Conservation (phyloP, 2,797 vertebrate genomes). For the Rhodeus uyekii region DNA sequence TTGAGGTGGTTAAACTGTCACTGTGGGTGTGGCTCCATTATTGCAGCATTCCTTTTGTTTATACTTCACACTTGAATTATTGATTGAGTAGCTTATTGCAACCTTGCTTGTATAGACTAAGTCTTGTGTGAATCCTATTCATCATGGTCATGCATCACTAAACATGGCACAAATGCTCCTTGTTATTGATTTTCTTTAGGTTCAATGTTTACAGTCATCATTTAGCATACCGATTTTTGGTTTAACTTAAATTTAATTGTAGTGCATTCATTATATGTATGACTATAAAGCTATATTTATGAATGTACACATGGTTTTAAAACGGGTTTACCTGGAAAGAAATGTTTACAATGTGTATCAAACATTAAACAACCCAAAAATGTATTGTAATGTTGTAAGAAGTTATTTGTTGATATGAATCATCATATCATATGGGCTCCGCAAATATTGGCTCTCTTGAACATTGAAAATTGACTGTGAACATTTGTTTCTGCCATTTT, state of each 20-base stretch:
- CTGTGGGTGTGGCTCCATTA: constrained; percentile 3
- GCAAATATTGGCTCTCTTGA: too few relatives aligned
- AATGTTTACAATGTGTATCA: background rate
- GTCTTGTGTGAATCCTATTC: constrained; percentile 7
- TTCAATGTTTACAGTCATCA: background rate
- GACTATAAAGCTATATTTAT: background rate
- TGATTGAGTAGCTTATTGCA: constrained; percentile 24
- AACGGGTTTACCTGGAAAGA: background rate
- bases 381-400: background rate
- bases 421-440: too few relatives aligned
- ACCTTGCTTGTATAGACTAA: constrained; percentile 48
- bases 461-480: too few relatives aligned
- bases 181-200: constrained; percentile 1
- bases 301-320: background rate
- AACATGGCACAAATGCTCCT: background rate
- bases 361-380: background rate
- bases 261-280: background rate
- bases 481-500: too few relatives aligned
- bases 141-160: background rate
- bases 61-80: constrained; percentile 38
- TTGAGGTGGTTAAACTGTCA: background rate
- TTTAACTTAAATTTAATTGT: background rate
- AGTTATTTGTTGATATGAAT: too few relatives aligned
- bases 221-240: background rate
- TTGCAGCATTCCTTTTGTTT: constrained; percentile 65